Evolutionary conservation across 2,113 vertebrate genomes (phyloP).

Genomic region (Charadrius vociferus): DNA sequence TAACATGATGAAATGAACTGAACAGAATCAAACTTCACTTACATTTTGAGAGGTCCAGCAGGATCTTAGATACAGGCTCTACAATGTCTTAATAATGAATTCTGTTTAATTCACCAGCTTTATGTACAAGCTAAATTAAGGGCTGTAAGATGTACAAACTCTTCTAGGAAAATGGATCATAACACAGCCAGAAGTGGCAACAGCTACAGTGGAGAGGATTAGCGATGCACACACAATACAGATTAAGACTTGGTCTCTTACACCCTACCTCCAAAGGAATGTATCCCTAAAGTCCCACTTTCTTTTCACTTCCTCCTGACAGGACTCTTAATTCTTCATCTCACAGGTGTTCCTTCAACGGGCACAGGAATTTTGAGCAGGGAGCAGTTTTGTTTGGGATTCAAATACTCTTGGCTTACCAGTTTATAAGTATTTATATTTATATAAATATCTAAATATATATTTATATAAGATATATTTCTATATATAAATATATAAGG

Average conservation of each 20-base stretch:
- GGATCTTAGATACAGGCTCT: neutral
- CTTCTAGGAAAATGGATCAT: neutral
- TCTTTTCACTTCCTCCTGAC: neutral
- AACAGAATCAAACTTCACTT: neutral
- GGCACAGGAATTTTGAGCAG: neutral
- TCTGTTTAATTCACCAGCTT: neutral
- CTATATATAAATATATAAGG: too few species aligned
- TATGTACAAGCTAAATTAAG: neutral
- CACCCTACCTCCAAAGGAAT: neutral
- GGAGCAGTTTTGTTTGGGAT: neutral
- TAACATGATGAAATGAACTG: neutral
- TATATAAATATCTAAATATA: too few species aligned
- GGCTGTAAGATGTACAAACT: neutral
- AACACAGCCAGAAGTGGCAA: neutral
- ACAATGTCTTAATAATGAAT: neutral
- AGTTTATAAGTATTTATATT: too few species aligned
- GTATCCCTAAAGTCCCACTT: neutral
- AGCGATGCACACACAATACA: neutral
- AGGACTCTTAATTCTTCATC: neutral
- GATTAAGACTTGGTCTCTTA: neutral
- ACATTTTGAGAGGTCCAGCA: neutral
- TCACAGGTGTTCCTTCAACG: neutral
- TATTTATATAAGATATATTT: too few species aligned
- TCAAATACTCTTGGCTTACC: neutral
- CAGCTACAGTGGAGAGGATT: neutral